Evolutionary conservation across 2,113 vertebrate species (phyloP).

Genomic region (Rhodinocichla rosea): DNA sequence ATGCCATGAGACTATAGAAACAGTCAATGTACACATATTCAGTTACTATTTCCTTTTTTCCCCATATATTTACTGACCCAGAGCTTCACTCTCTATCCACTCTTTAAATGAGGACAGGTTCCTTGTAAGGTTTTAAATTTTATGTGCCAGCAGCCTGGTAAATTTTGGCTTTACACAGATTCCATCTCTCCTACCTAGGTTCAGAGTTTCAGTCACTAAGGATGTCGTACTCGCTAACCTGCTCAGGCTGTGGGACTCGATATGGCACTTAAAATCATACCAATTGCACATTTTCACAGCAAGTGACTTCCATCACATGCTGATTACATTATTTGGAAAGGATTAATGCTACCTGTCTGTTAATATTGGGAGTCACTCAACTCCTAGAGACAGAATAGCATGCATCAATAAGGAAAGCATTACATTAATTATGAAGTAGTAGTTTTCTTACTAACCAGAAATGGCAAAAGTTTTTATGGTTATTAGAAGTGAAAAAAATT

Average conservation of each 20-base stretch:
- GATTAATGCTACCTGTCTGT: background rate
- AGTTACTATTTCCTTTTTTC: background rate
- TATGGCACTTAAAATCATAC: background rate
- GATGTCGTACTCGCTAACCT: background rate
- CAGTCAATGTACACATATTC: accelerated
- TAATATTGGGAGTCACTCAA: background rate
- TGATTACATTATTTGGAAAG: background rate
- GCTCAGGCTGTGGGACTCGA: background rate
- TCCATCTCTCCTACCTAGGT: background rate
- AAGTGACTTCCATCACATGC: background rate
- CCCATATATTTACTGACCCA: background rate
- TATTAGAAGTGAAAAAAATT: background rate
- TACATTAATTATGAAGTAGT: background rate
- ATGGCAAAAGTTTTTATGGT: background rate
- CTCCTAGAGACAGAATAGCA: background rate
- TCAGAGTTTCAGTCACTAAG: background rate
- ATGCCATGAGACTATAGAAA: background rate
- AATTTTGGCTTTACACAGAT: background rate
- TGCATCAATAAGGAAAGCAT: background rate
- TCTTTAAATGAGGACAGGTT: background rate
- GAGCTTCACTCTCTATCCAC: background rate
- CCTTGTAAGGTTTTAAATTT: background rate
- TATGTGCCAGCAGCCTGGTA: background rate
- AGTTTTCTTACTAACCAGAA: background rate
- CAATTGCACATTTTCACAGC: background rate